Percentiles rank a stretch among this genome's conserved stretches.
Evolutionary conservation across 2,113 vertebrate genomes (phyloP).

Genomic region (Pomatorhinus ruficollis): DNA sequence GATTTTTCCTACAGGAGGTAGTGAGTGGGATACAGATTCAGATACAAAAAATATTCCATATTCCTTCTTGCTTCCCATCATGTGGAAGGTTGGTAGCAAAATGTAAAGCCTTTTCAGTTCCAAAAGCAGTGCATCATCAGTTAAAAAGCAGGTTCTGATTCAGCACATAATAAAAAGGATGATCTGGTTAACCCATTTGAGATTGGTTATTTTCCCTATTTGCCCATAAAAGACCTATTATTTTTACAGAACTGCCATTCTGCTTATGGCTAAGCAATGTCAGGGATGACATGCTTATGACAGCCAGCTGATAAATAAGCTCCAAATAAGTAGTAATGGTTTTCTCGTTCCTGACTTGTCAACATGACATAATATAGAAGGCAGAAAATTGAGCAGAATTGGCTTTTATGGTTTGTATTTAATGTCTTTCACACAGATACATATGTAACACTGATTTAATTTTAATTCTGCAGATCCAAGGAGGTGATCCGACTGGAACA

Average conservation of each 20-base stretch:
- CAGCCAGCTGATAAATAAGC: not conserved
- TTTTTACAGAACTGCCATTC: constrained; percentile 6
- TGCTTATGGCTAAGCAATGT: not conserved
- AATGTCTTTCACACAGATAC: not conserved
- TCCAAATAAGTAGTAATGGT: not conserved
- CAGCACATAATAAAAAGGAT: not conserved
- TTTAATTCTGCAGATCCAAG: constrained; percentile 87
- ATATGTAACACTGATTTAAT: not conserved
- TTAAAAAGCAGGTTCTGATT: not conserved
- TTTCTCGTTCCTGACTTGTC: not conserved
- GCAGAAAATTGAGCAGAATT: not conserved
- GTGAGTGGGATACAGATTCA: not conserved
- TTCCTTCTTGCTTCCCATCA: not conserved
- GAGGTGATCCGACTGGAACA: constrained; percentile 94
- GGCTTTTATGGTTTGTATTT: not conserved
- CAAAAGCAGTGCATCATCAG: not conserved
- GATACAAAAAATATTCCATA: not conserved
- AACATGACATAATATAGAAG: not conserved
- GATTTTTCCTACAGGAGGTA: not conserved
- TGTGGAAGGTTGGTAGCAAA: not conserved
- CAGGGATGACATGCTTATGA: not conserved
- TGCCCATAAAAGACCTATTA: not conserved
- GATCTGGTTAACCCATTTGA: constrained; percentile 21
- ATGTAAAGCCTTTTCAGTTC: not conserved
- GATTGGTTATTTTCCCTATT: not conserved